These are phyloP conservation scores for Scaptomyza caliginosa DNA, from an alignment of 2,888 invertebrate species.

Conservation along the genomic window DNA sequence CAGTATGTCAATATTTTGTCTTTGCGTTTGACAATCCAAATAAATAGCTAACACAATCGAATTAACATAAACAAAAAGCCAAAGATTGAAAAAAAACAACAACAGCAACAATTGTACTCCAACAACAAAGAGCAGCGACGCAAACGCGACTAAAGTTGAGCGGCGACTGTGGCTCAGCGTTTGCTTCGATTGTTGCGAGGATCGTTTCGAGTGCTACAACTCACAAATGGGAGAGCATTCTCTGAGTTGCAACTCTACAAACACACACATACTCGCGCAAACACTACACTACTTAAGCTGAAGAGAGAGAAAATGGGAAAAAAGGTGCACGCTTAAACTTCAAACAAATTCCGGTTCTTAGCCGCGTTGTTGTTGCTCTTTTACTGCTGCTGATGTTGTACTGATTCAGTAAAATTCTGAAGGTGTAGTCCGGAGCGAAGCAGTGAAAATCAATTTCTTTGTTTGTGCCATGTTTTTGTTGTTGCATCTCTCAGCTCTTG, in stretches of 20 bases:
- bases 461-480: constrained; percentile 50
- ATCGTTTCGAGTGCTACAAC: constrained; percentile 21
- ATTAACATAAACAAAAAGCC: constrained; percentile 74
- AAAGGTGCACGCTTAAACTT: constrained; percentile 65
- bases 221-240: background rate
- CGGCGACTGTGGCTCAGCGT: constrained; percentile 36
- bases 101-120: constrained; percentile 6
- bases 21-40: constrained; percentile 36
- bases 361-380: constrained; percentile 16
- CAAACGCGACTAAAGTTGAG: constrained; percentile 56
- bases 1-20: constrained; percentile 47
- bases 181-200: constrained; percentile 24
- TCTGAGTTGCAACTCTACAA: constrained; percentile 13
- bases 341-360: constrained; percentile 74
- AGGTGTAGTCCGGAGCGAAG: constrained; percentile 44
- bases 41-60: constrained; percentile 57
- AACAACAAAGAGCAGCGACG: constrained; percentile 19
- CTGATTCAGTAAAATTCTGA: constrained; percentile 69
- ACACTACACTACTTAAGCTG: background rate
- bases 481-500: constrained; percentile 31
- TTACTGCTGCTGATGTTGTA: constrained; percentile 37
- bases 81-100: constrained; percentile 17
- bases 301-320: constrained; percentile 35
- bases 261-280: constrained; percentile 11
- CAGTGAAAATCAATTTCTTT: constrained; percentile 77